These are phyloP conservation scores for Anabacerthia variegaticeps DNA, from an alignment of 2,797 vertebrate species.

Conservation along the genomic window DNA sequence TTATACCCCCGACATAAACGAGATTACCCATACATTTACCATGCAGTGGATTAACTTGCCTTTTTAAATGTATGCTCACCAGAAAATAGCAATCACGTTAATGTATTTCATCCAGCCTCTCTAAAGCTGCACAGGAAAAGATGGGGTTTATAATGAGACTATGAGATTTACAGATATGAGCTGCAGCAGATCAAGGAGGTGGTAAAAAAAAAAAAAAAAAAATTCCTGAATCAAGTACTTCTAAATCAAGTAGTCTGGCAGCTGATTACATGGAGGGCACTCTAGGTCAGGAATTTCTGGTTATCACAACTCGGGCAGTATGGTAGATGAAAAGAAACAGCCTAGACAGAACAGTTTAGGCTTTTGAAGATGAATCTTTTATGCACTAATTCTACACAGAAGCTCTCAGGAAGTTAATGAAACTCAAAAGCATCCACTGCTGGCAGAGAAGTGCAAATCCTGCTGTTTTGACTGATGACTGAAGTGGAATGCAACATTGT, in stretches of 20 bases:
- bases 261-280: background rate
- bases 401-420: background rate
- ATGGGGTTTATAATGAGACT: background rate
- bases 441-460: background rate
- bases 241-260: background rate
- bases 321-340: background rate
- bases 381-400: background rate
- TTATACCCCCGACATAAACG: background rate
- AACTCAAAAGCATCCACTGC: background rate
- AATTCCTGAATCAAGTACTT: background rate
- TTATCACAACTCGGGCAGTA: background rate
- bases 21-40: background rate
- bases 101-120: background rate
- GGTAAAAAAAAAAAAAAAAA: background rate
- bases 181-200: background rate
- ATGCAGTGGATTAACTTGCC: background rate
- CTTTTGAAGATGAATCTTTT: background rate
- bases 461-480: background rate
- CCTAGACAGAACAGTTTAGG: background rate
- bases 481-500: background rate
- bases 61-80: background rate
- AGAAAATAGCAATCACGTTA: background rate
- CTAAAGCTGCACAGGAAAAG: background rate
- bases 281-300: background rate
- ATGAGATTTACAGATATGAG: background rate